Base-by-base conservation (phyloP, 2,888 invertebrate species). In the Bhutanitis thaidina region DNA sequence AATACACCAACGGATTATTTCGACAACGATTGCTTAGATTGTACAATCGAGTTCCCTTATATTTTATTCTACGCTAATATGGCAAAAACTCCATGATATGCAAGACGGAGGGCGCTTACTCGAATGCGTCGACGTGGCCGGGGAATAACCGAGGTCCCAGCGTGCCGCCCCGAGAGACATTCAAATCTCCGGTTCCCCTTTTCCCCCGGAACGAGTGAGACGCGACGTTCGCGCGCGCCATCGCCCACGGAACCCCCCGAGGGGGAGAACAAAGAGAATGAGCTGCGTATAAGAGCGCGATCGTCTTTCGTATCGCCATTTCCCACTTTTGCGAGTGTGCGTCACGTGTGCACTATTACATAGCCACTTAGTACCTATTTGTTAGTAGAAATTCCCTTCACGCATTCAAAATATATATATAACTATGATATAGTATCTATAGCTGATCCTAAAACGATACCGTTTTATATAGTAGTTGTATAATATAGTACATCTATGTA, bases 351-450 rank as follows among this genome's bases (percentile, higher is more conserved):
- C 56, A 66, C 80, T 78, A 77, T 76, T 74, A 77, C 69, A 65
- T 76, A 78, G 79, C 79, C 73, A 73, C 82, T 87, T 85, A 85
- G 64, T 71, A 75, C 68, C 84, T 87, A 83, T 74, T 77, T 84
- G 85, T 88, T 88, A 88, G 87, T 88, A 87, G 87, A 88, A 87
- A 87, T 84, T 46, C 77, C 80, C 85, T 87, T 87, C 85, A 87
- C 84, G 71, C 83, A 84, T 86, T 86, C 87, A 85, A 87, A 80
- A 88, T 87, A 88, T 86, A 87, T 86, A 85, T 80, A 82, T 77
- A 79, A 63, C 62, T 67, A 67, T 74, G 74, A 75, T 77, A 75
- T 67, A 75, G 70, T 78, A 52, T 46, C 41, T 71, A 68, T 75
- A 82, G 83, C 83, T 78, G 85, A 71, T 77, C 73, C 80, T 81